Conservation (phyloP, 2,113 vertebrate species). For the Tapirus terrestris region DNA sequence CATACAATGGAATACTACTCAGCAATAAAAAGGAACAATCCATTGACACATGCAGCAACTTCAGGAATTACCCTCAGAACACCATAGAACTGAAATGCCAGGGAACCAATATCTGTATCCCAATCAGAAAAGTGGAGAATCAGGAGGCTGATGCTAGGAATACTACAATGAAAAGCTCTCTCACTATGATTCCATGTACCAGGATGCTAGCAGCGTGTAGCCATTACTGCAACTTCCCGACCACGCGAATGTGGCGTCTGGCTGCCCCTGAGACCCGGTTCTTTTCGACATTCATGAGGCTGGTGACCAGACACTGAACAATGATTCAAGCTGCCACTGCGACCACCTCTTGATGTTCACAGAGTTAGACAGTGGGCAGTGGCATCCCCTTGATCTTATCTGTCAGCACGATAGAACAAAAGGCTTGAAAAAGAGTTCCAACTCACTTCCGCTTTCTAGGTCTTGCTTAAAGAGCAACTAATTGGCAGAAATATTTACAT, state of each 20-base stretch:
- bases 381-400: background rate
- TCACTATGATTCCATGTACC: background rate
- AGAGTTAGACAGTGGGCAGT: background rate
- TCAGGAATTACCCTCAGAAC: background rate
- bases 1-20: background rate
- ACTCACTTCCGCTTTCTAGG: background rate
- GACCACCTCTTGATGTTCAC: background rate
- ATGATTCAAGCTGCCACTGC: background rate
- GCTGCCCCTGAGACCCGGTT: background rate
- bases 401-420: background rate
- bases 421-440: background rate
- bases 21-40: background rate
- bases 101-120: too few relatives aligned
- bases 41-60: too few relatives aligned
- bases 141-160: background rate
- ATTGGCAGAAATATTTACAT: background rate
- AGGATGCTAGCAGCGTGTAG: too few relatives aligned
- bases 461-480: background rate
- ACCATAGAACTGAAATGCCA: background rate
- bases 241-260: background rate
- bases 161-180: background rate
- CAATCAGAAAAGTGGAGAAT: background rate
- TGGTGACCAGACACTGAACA: background rate
- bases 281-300: too few relatives aligned
- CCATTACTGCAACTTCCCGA: background rate